A percentile compares a stretch with the other conserved stretches of the same genome.
These are phyloP conservation scores for Sepiola atlantica DNA, from an alignment of 2,888 invertebrate genomes.

Conservation along the genomic window DNA sequence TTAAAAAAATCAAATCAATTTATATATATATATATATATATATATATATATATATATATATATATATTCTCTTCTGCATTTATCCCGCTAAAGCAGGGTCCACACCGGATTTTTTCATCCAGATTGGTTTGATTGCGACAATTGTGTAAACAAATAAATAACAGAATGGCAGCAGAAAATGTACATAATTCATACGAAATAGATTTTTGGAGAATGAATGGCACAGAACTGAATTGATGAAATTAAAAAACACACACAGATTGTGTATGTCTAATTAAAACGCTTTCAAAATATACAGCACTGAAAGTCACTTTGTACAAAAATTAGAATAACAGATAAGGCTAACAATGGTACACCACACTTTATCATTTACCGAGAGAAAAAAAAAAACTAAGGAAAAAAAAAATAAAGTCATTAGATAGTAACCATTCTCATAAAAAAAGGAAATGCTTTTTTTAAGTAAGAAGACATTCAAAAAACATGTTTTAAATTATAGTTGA, in stretches of 20 bases:
- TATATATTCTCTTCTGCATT: too few relatives aligned
- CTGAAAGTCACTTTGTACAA: neutral
- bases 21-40: conserved; percentile 33
- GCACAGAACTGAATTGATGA: conserved; percentile 36
- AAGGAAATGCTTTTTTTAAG: neutral
- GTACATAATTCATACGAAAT: neutral
- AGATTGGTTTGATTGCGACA: too few relatives aligned
- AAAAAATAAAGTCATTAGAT: neutral
- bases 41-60: neutral
- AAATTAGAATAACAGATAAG: conserved; percentile 1
- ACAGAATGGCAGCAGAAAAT: conserved; percentile 38
- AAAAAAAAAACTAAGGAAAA: neutral
- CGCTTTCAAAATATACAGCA: neutral
- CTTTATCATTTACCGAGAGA: neutral
- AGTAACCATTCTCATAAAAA: neutral
- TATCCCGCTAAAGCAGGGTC: too few relatives aligned
- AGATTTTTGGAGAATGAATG: conserved; percentile 36
- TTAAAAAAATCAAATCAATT: conserved; percentile 39
- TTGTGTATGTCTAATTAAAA: neutral
- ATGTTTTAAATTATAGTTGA: neutral
- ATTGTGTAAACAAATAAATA: conserved; percentile 33
- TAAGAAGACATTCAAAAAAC: neutral
- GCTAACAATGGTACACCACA: conserved; percentile 10
- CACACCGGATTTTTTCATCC: too few relatives aligned
- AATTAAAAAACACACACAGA: neutral